Conservation (phyloP, 2,113 vertebrate genomes). For the Cavia aperea region DNA sequence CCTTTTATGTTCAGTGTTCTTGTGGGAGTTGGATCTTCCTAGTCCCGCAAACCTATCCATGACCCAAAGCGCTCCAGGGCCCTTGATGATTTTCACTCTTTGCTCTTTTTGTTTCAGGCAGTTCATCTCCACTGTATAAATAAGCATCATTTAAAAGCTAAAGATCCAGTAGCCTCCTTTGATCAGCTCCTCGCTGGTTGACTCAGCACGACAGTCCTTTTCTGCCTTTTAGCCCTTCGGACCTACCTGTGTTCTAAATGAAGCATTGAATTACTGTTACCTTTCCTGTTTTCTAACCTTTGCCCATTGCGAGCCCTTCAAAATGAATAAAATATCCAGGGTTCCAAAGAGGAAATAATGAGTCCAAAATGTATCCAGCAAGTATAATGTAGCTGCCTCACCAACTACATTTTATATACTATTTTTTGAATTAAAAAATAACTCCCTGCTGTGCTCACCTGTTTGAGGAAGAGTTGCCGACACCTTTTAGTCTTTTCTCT, state of each 20-base stretch:
- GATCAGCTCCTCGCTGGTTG: background rate
- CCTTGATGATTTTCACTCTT: background rate
- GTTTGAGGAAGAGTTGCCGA: slow-evolving; percentile 47
- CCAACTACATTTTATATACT: background rate
- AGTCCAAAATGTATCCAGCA: slow-evolving; percentile 46
- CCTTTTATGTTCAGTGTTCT: background rate
- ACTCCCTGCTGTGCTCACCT: slow-evolving; percentile 20
- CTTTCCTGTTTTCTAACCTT: slow-evolving; percentile 46
- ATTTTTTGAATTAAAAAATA: background rate
- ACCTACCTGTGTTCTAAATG: background rate
- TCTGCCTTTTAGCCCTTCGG: background rate
- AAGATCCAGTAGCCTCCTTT: background rate
- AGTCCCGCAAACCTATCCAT: background rate
- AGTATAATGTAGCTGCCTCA: slow-evolving; percentile 16
- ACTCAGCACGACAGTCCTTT: background rate
- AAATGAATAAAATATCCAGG: slow-evolving; percentile 43
- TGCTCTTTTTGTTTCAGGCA: background rate
- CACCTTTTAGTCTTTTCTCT: slow-evolving; percentile 47
- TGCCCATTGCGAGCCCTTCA: slow-evolving; percentile 26
- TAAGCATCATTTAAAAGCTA: slow-evolving; percentile 19
- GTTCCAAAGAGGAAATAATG: slow-evolving; percentile 51
- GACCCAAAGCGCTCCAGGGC: background rate
- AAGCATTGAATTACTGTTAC: slow-evolving; percentile 25
- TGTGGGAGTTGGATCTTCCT: background rate
- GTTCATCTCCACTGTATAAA: background rate